These are phyloP conservation scores for Myrmophylax atrothorax DNA, from an alignment of 2,113 vertebrate genomes.

Conservation along the genomic window DNA sequence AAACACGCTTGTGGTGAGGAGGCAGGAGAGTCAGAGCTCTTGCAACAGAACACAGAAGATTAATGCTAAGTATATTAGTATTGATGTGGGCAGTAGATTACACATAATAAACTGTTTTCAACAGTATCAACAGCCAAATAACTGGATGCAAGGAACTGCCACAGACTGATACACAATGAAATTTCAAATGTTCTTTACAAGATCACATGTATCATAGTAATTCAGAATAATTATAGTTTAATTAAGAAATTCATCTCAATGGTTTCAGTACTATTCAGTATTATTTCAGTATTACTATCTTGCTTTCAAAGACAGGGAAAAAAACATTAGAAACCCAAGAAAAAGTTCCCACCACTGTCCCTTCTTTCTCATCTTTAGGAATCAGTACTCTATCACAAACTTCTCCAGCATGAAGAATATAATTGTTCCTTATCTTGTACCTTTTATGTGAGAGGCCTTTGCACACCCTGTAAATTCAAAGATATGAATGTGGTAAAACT, in stretches of 20 bases:
- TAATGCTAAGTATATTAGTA: not conserved
- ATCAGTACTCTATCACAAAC: not conserved
- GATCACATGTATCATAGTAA: not conserved
- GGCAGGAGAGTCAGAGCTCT: not conserved
- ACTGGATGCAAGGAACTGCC: not conserved
- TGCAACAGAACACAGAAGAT: not conserved
- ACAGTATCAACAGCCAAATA: not conserved
- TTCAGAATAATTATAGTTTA: not conserved
- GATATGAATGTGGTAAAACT: constrained; percentile 11
- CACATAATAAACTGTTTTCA: constrained; percentile 13
- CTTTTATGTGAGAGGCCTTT: not conserved
- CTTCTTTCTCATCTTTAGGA: not conserved
- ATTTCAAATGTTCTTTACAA: not conserved
- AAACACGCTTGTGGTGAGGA: not conserved
- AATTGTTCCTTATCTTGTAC: not conserved
- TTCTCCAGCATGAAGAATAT: not conserved
- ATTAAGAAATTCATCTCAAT: not conserved
- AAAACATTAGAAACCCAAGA: not conserved
- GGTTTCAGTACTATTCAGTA: not conserved
- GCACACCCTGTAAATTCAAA: not conserved
- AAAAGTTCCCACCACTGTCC: not conserved
- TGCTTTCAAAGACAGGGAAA: not conserved
- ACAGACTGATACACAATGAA: not conserved
- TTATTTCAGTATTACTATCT: not conserved
- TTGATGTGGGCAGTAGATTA: not conserved